Conservation (phyloP, 2,888 invertebrate species). For the Limenitis camilla region DNA sequence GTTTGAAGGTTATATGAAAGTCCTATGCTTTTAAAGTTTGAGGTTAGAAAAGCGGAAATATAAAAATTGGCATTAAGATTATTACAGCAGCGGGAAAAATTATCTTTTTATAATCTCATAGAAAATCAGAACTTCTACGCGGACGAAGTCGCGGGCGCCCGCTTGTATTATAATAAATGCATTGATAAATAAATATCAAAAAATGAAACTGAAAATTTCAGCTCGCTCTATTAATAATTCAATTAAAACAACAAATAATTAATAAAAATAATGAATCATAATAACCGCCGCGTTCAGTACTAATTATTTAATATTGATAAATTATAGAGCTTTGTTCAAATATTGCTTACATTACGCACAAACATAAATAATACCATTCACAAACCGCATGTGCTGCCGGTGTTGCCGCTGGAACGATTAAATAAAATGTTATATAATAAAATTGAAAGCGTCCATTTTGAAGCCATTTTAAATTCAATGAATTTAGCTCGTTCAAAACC, state of each 20-base stretch:
- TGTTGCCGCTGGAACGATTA: background rate
- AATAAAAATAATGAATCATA: constrained; percentile 20
- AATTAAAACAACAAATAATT: constrained; percentile 3
- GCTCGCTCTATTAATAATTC: background rate
- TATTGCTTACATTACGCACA: constrained; percentile 20
- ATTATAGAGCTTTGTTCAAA: constrained; percentile 21
- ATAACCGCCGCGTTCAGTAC: constrained; percentile 17
- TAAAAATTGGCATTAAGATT: too few relatives aligned
- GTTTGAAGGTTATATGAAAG: too few relatives aligned
- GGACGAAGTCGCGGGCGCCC: too few relatives aligned
- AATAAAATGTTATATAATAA: constrained; percentile 21
- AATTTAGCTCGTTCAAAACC: constrained; percentile 20
- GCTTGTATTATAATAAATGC: too few relatives aligned
- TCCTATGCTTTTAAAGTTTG: too few relatives aligned
- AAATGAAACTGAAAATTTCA: too few relatives aligned
- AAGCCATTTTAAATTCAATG: constrained; percentile 21
- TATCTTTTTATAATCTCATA: too few relatives aligned
- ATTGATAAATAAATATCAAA: too few relatives aligned
- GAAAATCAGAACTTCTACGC: too few relatives aligned
- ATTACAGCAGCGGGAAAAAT: too few relatives aligned
- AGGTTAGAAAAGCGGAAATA: too few relatives aligned
- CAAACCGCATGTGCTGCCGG: constrained; percentile 16
- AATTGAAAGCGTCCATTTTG: constrained; percentile 17
- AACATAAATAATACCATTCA: constrained; percentile 18
- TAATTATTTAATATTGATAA: constrained; percentile 24